These are phyloP conservation scores for Oscheius sp. DNA, from an alignment of 2,888 invertebrate genomes.

Conservation along the genomic window DNA sequence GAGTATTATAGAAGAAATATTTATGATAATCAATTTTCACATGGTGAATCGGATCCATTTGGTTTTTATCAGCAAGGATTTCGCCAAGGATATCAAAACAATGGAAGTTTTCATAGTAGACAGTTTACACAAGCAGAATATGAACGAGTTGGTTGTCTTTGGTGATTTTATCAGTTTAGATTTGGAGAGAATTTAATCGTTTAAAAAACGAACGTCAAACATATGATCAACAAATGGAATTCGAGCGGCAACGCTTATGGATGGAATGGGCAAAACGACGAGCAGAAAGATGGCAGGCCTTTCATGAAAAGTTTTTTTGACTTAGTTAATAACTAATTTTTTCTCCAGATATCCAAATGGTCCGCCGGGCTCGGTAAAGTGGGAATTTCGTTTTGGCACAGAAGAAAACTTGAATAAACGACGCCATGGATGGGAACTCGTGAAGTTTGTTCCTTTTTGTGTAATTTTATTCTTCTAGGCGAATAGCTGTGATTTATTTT, in stretches of 20 bases:
- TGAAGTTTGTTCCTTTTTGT: not conserved
- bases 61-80: not conserved
- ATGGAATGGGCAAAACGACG: conserved; percentile 15
- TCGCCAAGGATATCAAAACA: not conserved
- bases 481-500: conserved; percentile 12
- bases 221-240: conserved; percentile 14
- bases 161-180: conserved; percentile 17
- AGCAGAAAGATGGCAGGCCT: conserved; percentile 32
- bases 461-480: not conserved
- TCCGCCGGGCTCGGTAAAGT: conserved; percentile 24
- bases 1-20: conserved; percentile 16
- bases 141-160: conserved; percentile 13
- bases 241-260: conserved; percentile 16
- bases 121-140: conserved; percentile 29
- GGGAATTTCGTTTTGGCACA: conserved; percentile 24
- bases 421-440: conserved; percentile 24
- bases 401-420: too few species aligned
- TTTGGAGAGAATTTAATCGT: conserved; percentile 40
- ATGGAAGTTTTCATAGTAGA: conserved; percentile 14
- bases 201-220: conserved; percentile 13
- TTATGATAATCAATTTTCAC: conserved; percentile 24
- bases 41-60: conserved; percentile 17
- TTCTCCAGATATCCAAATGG: conserved; percentile 30
- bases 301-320: conserved; percentile 21
- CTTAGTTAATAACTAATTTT: not conserved